Percentiles rank a stretch among this genome's conserved stretches.
These are phyloP conservation scores for Sebastes glaucus DNA, from an alignment of 2,797 vertebrate species.

Conservation along the genomic window DNA sequence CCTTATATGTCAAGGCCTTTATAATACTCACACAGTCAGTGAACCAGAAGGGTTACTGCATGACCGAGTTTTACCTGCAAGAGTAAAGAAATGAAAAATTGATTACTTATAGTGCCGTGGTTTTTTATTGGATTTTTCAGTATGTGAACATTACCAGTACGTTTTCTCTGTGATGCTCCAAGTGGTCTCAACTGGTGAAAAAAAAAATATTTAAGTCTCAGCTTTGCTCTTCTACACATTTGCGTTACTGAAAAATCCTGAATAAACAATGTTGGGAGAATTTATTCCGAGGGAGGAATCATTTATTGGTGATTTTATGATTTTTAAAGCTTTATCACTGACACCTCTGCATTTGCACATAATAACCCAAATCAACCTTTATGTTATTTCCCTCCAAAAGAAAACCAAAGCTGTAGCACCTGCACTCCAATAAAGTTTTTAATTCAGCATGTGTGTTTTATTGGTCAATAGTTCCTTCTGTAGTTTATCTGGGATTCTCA, in stretches of 20 bases:
- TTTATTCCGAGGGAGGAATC: not conserved
- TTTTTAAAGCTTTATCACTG: not conserved
- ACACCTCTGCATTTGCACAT: conserved; percentile 6
- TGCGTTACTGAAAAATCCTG: not conserved
- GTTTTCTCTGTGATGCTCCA: not conserved
- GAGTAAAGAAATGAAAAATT: conserved; percentile 15
- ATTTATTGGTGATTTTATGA: not conserved
- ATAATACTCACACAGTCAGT: not conserved
- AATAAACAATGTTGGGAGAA: not conserved
- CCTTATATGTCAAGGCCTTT: not conserved
- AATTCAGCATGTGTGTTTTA: not conserved
- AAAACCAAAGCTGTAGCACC: not conserved
- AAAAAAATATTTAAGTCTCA: not conserved
- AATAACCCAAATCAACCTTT: not conserved
- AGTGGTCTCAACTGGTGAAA: not conserved
- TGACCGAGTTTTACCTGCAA: conserved; percentile 1
- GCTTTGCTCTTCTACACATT: not conserved
- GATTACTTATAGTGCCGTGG: conserved; percentile 1
- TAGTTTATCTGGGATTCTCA: not conserved
- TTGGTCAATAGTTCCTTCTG: not conserved
- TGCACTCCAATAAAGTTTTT: not conserved
- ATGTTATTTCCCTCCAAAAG: not conserved
- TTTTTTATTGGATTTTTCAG: conserved; percentile 1
- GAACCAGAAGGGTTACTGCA: not conserved
- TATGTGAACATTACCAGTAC: not conserved